Conservation (phyloP, 2,797 vertebrate species). For the Craterocephalus amniculus region DNA sequence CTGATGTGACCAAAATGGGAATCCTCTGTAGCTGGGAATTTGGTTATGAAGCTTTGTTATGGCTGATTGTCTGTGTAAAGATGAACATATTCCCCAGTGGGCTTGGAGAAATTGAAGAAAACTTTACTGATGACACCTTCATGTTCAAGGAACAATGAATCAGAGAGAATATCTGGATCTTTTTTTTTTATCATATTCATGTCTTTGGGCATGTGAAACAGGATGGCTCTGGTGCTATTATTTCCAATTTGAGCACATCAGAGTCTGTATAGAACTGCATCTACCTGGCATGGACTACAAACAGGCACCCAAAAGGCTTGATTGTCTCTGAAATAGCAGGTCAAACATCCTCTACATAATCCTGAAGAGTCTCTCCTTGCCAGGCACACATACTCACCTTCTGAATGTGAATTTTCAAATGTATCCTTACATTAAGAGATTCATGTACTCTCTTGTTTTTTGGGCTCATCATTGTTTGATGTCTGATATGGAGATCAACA, state of each 20-base stretch:
- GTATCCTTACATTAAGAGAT: constrained; percentile 21
- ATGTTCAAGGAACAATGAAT: constrained; percentile 44
- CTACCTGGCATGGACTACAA: constrained; percentile 51
- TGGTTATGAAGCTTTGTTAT: constrained; percentile 42
- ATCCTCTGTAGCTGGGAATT: constrained; percentile 46
- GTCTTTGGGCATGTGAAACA: constrained; percentile 59
- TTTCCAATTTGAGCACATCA: constrained; percentile 59
- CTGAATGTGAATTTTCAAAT: constrained; percentile 22
- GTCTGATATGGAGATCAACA: constrained; percentile 18
- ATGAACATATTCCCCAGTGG: constrained; percentile 43
- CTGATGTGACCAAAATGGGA: constrained; percentile 43
- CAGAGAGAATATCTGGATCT: constrained; percentile 56
- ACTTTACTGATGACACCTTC: too few relatives aligned
- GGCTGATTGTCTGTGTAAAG: constrained; percentile 42
- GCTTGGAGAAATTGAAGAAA: constrained; percentile 48
- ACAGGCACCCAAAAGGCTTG: constrained; percentile 38
- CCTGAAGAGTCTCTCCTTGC: constrained; percentile 7
- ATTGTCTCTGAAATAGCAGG: constrained; percentile 60
- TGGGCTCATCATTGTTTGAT: constrained; percentile 23
- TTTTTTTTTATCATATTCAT: constrained; percentile 60
- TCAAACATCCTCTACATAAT: constrained; percentile 20
- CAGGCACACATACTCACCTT: constrained; percentile 23
- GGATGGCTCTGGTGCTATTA: constrained; percentile 48
- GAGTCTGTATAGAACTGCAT: constrained; percentile 57
- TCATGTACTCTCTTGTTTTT: constrained; percentile 23